phyloP scores from a whole-genome alignment of 2,888 invertebrate species.

The Hirtodrosophila trivittata region DNA sequence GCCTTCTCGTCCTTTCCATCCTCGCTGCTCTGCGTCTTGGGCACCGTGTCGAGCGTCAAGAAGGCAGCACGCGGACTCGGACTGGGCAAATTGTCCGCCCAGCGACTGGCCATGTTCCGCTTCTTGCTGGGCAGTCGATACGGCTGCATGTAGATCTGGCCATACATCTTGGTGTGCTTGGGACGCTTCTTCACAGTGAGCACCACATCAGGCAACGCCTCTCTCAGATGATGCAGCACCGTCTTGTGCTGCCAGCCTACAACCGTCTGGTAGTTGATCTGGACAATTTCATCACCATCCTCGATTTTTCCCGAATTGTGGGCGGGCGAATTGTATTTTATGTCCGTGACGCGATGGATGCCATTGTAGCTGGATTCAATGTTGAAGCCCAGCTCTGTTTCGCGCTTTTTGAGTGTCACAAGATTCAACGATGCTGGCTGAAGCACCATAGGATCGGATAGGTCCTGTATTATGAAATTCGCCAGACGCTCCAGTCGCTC shows the following conservation, averaged over 20 bases:
- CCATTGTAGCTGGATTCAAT: constrained; percentile 94
- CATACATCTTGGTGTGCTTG: constrained; percentile 91
- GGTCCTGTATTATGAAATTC: constrained; percentile 93
- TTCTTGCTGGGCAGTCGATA: constrained; percentile 90
- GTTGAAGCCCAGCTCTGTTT: constrained; percentile 94
- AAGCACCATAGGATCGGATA: constrained; percentile 94
- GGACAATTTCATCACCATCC: constrained; percentile 97
- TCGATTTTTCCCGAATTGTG: constrained; percentile 96
- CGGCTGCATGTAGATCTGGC: constrained; percentile 88
- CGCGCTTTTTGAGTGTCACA: constrained; percentile 93
- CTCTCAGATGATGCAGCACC: constrained; percentile 89
- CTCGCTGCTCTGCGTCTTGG: constrained; percentile 26
- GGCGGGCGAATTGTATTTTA: constrained; percentile 95
- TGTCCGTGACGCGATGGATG: constrained; percentile 92
- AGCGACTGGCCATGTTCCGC: constrained; percentile 86
- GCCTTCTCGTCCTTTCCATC: constrained; percentile 11
- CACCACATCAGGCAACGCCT: constrained; percentile 91
- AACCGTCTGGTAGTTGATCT: constrained; percentile 90
- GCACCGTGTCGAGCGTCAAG: constrained; percentile 83
- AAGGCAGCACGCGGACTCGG: constrained; percentile 87
- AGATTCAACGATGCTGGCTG: constrained; percentile 96
- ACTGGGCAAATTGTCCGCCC: constrained; percentile 89
- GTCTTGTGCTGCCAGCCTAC: constrained; percentile 93
- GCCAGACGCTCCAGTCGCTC: constrained; percentile 90
- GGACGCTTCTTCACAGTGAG: constrained; percentile 93